Evolutionary conservation across 2,797 vertebrate genomes (phyloP).

Genomic region (Manis javanica): DNA sequence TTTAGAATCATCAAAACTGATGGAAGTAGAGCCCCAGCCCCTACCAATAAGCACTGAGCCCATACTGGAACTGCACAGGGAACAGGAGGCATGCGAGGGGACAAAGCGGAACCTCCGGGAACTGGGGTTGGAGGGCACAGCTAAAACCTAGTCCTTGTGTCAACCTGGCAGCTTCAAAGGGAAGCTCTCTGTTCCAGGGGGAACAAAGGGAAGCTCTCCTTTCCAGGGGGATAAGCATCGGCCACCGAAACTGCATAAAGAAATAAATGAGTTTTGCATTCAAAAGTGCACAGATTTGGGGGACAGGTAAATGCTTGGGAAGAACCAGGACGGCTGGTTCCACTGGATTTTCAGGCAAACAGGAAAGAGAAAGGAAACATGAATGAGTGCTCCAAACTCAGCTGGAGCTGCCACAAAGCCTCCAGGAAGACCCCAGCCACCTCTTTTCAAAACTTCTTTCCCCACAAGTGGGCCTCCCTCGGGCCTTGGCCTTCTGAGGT

Average conservation of each 20-base stretch:
- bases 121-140: constrained; percentile 7
- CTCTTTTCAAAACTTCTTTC: constrained; percentile 82
- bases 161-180: background rate
- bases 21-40: constrained; percentile 50
- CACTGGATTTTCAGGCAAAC: constrained; percentile 57
- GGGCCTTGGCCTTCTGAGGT: constrained; percentile 82
- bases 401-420: constrained; percentile 84
- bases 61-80: background rate
- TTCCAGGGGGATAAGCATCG: background rate
- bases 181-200: background rate
- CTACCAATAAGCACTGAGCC: too few relatives aligned
- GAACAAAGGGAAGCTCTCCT: background rate
- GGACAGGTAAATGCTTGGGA: background rate
- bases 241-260: background rate
- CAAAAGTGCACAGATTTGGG: background rate
- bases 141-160: background rate
- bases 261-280: background rate
- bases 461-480: constrained; percentile 85
- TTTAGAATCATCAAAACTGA: constrained; percentile 59
- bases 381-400: constrained; percentile 85
- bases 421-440: constrained; percentile 79
- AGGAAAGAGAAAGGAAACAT: constrained; percentile 75
- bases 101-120: constrained; percentile 75
- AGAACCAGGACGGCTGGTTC: constrained; percentile 26
- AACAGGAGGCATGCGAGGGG: constrained; percentile 61